Evolutionary conservation across 2,113 vertebrate species (phyloP), one percentile per base, ranked within the genome.

Genomic region (Bos indicus): DNA sequence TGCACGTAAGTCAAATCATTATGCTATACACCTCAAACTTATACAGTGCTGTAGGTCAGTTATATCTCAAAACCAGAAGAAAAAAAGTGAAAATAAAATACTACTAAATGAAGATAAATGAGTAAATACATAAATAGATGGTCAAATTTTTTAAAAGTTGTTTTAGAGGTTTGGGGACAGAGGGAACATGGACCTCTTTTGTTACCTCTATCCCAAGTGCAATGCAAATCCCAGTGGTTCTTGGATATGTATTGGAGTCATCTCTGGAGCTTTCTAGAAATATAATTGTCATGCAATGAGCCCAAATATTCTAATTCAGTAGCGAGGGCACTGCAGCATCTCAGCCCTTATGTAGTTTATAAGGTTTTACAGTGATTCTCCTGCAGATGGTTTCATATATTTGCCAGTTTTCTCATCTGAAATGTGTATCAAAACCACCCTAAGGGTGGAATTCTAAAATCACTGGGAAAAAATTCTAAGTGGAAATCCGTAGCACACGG

Each of bases 151-250:
- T 4, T 2, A 26, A 77, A 40, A 90, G 13, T n/a, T 33, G 54
- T 57, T 8, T 89, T 60, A 60, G 43, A 81, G 9, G 30, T 82
- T 64, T 92, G 46, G n/a, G 7, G 16, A 16, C 30, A 19, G 43
- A 46, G 6, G 78, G 19, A 60, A 64, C 2, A 0, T 17, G 28
- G 33, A 8, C 1, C 3, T n/a, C 25, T 59, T 3, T 2, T 19
- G 17, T 90, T 77, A 87, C 12, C 59, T 95, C 16, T 78, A 36
- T 51, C 7, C 21, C 36, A 52, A 81, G 26, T 30, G 19, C 46
- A 28, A 48, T 4, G 16, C 46, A 67, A 91, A 92, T 92, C 54
- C 51, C 36, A 54, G 17, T 56, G 57, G 36, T 56, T 71, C 57
- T 51, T 87, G 51, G 11, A 3, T 7, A 30, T 46, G 33, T 78